Conservation (phyloP, 2,797 vertebrate genomes). For the Lacerta agilis region DNA sequence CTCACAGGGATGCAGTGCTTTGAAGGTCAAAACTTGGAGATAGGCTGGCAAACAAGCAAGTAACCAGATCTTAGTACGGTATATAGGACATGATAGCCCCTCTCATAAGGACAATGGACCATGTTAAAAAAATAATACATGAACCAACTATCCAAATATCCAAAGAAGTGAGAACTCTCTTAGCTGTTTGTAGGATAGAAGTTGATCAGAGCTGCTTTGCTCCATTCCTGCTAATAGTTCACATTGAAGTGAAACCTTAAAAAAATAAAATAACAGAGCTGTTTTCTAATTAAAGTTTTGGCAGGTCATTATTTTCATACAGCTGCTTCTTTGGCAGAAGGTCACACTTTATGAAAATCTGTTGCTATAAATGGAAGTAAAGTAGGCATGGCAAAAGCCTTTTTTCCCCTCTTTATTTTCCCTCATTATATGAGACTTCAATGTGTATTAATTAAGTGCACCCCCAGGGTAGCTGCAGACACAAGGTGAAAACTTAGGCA, state of each 20-base stretch:
- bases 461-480: conserved; percentile 31
- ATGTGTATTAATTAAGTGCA: conserved; percentile 50
- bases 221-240: neutral
- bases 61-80: neutral
- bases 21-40: neutral
- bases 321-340: conserved; percentile 23
- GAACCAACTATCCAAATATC: neutral
- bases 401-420: neutral
- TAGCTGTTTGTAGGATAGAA: neutral
- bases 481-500: conserved; percentile 37
- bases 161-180: neutral
- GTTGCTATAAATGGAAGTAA: conserved; percentile 26
- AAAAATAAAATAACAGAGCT: neutral
- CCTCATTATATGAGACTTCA: conserved; percentile 33
- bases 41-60: neutral
- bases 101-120: too few relatives aligned
- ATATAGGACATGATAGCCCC: neutral
- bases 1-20: neutral
- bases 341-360: conserved; percentile 14
- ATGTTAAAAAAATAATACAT: neutral
- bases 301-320: conserved; percentile 13
- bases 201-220: neutral
- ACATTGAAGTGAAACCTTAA: neutral
- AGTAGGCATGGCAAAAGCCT: neutral
- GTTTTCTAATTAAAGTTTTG: conserved; percentile 20